Evolutionary conservation across 2,797 vertebrate species (phyloP).

Genomic region (Enteromius treurensis): DNA sequence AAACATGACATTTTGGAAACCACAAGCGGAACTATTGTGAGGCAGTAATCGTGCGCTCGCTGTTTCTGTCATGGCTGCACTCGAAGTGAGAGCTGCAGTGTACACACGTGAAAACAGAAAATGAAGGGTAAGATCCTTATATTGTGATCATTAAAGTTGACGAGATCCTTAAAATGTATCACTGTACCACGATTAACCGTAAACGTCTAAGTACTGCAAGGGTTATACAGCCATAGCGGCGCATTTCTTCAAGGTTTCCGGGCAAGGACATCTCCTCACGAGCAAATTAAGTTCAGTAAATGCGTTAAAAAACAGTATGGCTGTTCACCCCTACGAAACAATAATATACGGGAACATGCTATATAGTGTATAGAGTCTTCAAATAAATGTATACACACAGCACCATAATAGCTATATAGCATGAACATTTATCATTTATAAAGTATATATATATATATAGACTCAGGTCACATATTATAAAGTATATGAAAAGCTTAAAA

Average conservation of each 20-base stretch:
- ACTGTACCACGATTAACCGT: no score
- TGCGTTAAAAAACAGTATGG: background rate
- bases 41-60: background rate
- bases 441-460: background rate
- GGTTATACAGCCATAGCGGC: background rate
- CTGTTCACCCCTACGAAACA: background rate
- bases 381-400: no score
- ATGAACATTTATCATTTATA: background rate
- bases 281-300: background rate
- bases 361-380: background rate
- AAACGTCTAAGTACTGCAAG: background rate
- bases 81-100: background rate
- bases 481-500: background rate
- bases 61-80: conserved; percentile 52
- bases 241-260: background rate
- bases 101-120: background rate
- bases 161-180: background rate
- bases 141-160: background rate
- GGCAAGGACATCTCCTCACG: background rate
- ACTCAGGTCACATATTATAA: no score
- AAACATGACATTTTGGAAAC: background rate
- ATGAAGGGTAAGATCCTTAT: background rate
- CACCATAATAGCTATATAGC: background rate
- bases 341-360: background rate
- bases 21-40: conserved; percentile 25